Conservation (phyloP, 2,888 invertebrate genomes). For the Melanchra persicariae region DNA sequence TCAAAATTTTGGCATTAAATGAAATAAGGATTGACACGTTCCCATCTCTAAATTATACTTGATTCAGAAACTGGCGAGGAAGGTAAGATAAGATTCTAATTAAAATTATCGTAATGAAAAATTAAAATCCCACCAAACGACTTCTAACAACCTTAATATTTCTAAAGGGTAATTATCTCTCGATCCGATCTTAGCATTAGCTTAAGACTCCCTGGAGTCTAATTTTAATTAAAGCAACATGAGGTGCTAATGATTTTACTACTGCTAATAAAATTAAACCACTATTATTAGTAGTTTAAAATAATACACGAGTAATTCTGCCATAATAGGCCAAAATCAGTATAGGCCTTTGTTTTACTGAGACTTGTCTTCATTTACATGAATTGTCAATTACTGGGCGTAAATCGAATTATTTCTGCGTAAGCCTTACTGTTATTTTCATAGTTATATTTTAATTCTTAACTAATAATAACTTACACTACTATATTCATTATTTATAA, state of each 20-base stretch:
- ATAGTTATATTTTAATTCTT: no score
- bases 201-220: conserved; percentile 11
- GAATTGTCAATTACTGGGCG: background rate
- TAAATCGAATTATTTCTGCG: background rate
- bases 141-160: background rate
- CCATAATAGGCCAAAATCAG: background rate
- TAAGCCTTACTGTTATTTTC: no score
- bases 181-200: conserved; percentile 5
- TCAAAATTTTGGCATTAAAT: no score
- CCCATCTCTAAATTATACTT: no score
- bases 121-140: background rate
- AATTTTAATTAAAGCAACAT: conserved; percentile 23
- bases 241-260: conserved; percentile 10
- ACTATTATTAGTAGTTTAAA: background rate
- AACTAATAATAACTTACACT: no score
- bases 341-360: background rate
- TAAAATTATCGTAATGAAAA: conserved; percentile 9
- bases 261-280: conserved; percentile 9
- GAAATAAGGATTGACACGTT: no score
- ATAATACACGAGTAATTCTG: background rate
- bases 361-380: background rate
- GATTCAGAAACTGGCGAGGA: no score
- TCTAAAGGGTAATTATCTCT: conserved; percentile 16
- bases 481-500: no score
- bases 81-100: conserved; percentile 10